Base-by-base conservation (phyloP, 2,888 invertebrate species). In the Clistopyga incitator region DNA sequence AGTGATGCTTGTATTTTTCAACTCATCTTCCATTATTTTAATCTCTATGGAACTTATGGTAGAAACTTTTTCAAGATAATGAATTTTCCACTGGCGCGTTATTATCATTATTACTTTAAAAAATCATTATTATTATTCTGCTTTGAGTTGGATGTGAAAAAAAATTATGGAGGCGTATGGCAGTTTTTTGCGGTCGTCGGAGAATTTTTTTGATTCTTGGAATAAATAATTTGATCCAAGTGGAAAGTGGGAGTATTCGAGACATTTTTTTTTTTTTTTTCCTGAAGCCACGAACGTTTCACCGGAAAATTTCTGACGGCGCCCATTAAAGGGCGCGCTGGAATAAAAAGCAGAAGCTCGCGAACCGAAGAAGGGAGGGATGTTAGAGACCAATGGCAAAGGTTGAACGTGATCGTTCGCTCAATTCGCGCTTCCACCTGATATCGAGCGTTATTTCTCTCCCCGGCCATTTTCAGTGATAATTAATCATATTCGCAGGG, bases 401-500 rank as follows among this genome's bases (percentile, higher is more conserved):
- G 23, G 45, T 56, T 67, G 29, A 20, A 11, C 67, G 42, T 11
- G 74, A 50, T 61, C 13, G 61, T 64, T 61, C 29, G 20, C 56
- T 42, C 68, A 61, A 68, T 77, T 74, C 11, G 54, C 52, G 52
- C 47, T 45, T 68, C 56, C 11, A 34, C n/a, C 13, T 25, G 20
- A 54, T 74, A 20, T 61, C 25, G 20, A 64, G 61, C 56, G 42
- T 79, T 65, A 76, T 59, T 42, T 64, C 52, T 42, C 54, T 54
- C 54, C 54, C 3, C 67, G 13, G 34, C 38, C n/a, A 64, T 72
- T 64, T 56, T 29, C 65, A 50, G 61, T 56, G 47, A 77, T 80
- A 70, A 84, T 84, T 80, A 82, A 84, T 84, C 82, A 82, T 82
- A 80, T 80, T 80, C 75, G 64, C 70, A 64, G 64, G 15, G n/a